A percentile compares a stretch with the other conserved stretches of the same genome.
Evolutionary conservation across 1,140 invertebrate species (phyloP).

Genomic region (Sycophaga agraensis): DNA sequence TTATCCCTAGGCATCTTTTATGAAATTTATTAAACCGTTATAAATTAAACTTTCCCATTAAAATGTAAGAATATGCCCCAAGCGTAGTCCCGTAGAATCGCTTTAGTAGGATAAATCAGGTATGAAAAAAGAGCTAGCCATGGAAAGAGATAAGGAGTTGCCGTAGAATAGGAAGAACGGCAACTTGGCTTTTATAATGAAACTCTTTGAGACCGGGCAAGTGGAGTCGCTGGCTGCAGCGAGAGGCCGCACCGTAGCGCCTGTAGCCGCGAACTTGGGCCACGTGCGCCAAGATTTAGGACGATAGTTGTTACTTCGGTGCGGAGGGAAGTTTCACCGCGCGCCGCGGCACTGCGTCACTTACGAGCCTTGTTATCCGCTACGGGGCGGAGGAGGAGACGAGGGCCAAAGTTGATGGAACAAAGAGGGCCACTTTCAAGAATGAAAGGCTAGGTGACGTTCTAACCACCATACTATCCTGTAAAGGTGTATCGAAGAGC

Average conservation of each 20-base stretch:
- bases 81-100: too few relatives aligned
- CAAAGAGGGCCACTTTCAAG: constrained; percentile 27
- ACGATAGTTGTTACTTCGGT: constrained; percentile 44
- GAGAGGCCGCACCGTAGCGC: constrained; percentile 9
- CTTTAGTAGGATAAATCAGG: not conserved
- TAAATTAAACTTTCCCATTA: too few relatives aligned
- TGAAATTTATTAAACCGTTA: too few relatives aligned
- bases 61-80: too few relatives aligned
- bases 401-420: constrained; percentile 27
- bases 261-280: constrained; percentile 27
- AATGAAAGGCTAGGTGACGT: too few relatives aligned
- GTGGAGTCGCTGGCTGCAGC: not conserved
- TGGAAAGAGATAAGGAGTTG: not conserved
- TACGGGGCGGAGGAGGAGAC: too few relatives aligned
- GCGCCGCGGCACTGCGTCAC: constrained; percentile 13
- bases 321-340: constrained; percentile 32
- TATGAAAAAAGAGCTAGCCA: not conserved
- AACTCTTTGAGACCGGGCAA: constrained; percentile 35
- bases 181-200: constrained; percentile 46
- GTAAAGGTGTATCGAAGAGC: not conserved
- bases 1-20: too few relatives aligned
- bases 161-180: constrained; percentile 4
- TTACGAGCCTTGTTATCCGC: constrained; percentile 27
- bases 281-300: constrained; percentile 43
- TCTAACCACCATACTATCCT: not conserved